Evolutionary conservation across 2,888 invertebrate genomes (phyloP), one percentile per base, ranked within the genome.

Genomic region (Willowsia nigromaculata): DNA sequence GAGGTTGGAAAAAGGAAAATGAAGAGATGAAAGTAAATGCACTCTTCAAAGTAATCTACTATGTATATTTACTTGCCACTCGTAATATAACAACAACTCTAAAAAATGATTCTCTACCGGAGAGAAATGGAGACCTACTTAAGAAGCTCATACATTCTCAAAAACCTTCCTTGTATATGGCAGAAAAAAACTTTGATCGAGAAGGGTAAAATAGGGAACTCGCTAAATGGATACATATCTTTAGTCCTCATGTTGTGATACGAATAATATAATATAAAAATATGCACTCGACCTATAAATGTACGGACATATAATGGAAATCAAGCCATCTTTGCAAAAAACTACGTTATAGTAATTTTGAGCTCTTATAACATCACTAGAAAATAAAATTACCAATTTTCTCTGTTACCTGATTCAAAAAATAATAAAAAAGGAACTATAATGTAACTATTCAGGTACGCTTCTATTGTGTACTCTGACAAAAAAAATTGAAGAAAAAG

Each of bases 311-410:
- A 43, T 82, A 40, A 33, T 65, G 27, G 47, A 80, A 82, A 27
- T 40, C 65, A 43, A 43, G 50, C 30, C 68, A 11, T 15, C 15
- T 18, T 68, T 18, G 22, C 40, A n/a, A 1, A 37, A 22, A 9
- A 11, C n/a, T 37, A 37, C 37, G 37, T 0, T 68, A 37, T 33
- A 37, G 18, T 37, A 68, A n/a, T n/a, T n/a, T n/a, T n/a, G n/a
- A 68, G 25, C 43, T 22, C 68, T 40, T 71, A 78, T 80, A 86
- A 22, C 68, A 86, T 78, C 43, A 76, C 78, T 86, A 78, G 80
- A 78, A 78, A 86, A 65, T 33, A 65, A 68, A 65, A 80, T 25
- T 86, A 86, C 80, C 50, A 65, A 65, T 86, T 65, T 65, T 65
- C 47, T 56, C 53, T 68, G 11, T 15, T 27, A 22, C 25, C 37